Conservation (phyloP, 37 sponge, comb jelly and placozoan genomes). For the Halisarca cf. caerulea region DNA sequence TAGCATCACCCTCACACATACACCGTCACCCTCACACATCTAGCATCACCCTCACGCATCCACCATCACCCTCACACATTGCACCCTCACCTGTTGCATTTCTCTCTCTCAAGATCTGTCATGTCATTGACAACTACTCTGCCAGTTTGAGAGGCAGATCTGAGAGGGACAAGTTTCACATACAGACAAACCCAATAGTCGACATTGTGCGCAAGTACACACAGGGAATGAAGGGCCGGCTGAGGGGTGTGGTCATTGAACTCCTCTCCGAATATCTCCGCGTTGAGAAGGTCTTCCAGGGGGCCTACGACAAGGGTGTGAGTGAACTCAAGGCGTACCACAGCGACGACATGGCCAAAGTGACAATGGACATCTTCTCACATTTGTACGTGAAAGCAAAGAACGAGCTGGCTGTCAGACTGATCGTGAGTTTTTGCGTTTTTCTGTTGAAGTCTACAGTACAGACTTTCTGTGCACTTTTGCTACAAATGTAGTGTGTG, state of each 20-base stretch:
- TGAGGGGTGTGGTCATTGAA: slow-evolving; percentile 67
- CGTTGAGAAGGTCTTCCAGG: slow-evolving; percentile 77
- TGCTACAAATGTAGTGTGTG: too few relatives aligned
- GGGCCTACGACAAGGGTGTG: slow-evolving; percentile 81
- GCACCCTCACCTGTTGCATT: too few relatives aligned
- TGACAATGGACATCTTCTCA: slow-evolving; percentile 78
- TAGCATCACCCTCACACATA: neutral
- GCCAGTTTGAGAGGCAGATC: slow-evolving; percentile 51
- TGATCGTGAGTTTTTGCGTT: slow-evolving; percentile 76
- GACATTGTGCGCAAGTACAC: slow-evolving; percentile 70
- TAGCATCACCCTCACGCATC: neutral
- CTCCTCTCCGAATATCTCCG: slow-evolving; percentile 78
- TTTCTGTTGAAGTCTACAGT: too few relatives aligned
- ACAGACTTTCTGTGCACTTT: too few relatives aligned
- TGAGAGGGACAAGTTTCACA: slow-evolving; percentile 79
- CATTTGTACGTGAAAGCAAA: slow-evolving; percentile 85
- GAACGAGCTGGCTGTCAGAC: slow-evolving; percentile 71
- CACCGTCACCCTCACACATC: neutral
- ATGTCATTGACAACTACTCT: slow-evolving; percentile 75
- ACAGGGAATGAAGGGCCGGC: slow-evolving; percentile 72
- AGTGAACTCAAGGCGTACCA: slow-evolving; percentile 39
- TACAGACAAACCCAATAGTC: slow-evolving; percentile 72
- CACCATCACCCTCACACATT: neutral
- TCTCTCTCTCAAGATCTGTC: slow-evolving; percentile 42
- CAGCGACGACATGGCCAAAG: slow-evolving; percentile 65